These are phyloP conservation scores for Tragelaphus scriptus DNA, from an alignment of 2,113 vertebrate species.

Conservation along the genomic window DNA sequence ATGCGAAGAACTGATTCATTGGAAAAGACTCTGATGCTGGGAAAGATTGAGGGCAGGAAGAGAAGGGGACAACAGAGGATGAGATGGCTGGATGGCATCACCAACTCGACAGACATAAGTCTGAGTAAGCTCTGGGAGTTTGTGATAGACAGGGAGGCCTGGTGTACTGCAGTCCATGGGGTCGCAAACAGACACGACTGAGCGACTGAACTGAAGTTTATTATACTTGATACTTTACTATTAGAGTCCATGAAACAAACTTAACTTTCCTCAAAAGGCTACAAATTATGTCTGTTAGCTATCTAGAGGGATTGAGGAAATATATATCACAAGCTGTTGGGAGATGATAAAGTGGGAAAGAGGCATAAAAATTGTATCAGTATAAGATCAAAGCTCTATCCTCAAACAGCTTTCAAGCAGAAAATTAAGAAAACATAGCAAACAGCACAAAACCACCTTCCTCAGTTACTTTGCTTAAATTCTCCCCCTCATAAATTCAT, in stretches of 20 bases:
- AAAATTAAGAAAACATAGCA: not conserved
- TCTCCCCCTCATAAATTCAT: not conserved
- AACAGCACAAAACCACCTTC: not conserved
- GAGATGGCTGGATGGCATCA: no score
- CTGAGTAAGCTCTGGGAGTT: no score
- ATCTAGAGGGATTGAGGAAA: not conserved
- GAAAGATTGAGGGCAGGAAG: no score
- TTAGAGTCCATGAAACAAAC: not conserved
- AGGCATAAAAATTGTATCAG: not conserved
- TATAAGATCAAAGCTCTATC: not conserved
- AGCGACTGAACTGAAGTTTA: not conserved
- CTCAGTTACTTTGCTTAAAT: constrained; percentile 7
- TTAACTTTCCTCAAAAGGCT: constrained; percentile 19
- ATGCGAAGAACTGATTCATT: no score
- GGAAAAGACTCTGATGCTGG: no score
- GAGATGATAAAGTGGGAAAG: not conserved
- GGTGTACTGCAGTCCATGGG: no score
- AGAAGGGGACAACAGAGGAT: no score
- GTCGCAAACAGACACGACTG: no score
- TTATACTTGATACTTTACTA: not conserved
- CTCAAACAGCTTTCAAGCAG: not conserved
- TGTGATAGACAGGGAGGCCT: no score
- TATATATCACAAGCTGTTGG: not conserved
- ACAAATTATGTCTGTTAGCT: constrained; percentile 1
- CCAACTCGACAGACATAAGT: no score